Evolutionary conservation across 2,797 vertebrate genomes (phyloP).

Genomic region (Kryptolebias ocellatus): DNA sequence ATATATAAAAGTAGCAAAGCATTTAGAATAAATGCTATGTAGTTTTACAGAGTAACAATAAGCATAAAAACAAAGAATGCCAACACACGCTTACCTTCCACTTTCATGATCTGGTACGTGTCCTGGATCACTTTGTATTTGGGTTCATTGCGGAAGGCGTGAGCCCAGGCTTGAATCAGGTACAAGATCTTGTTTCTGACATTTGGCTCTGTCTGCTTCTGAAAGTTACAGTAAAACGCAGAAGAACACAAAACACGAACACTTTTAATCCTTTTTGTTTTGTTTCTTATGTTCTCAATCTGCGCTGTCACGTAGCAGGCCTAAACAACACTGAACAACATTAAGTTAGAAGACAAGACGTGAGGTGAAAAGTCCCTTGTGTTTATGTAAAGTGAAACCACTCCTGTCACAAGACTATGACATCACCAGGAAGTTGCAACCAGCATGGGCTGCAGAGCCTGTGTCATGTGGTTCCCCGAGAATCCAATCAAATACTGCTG

Average conservation of each 20-base stretch:
- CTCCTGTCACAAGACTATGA: slow-evolving; percentile 72
- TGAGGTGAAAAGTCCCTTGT: slow-evolving; percentile 60
- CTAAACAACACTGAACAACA: slow-evolving; percentile 8
- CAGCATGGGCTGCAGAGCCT: slow-evolving; percentile 30
- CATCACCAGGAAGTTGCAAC: slow-evolving; percentile 77
- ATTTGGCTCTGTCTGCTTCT: slow-evolving; percentile 93
- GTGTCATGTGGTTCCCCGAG: slow-evolving; percentile 51
- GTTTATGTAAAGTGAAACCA: slow-evolving; percentile 24
- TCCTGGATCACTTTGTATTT: slow-evolving; percentile 99
- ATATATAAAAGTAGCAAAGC: not conserved
- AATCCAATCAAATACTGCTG: slow-evolving; percentile 58
- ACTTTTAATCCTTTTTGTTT: not conserved
- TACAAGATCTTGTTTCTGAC: slow-evolving; percentile 97
- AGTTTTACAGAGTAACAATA: not conserved
- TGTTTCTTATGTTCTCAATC: not conserved
- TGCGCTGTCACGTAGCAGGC: slow-evolving; percentile 1
- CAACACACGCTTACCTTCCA: slow-evolving; percentile 87
- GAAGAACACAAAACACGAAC: slow-evolving; percentile 7
- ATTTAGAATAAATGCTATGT: not conserved
- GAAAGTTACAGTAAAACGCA: slow-evolving; percentile 31
- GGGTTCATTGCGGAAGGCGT: slow-evolving; percentile 97
- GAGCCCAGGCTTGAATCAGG: slow-evolving; percentile 97
- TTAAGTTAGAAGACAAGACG: slow-evolving; percentile 4
- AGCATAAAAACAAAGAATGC: not conserved
- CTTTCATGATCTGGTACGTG: slow-evolving; percentile 99